These are phyloP conservation scores for Cotesia typhae DNA, from an alignment of 1,140 invertebrate species.

Conservation along the genomic window DNA sequence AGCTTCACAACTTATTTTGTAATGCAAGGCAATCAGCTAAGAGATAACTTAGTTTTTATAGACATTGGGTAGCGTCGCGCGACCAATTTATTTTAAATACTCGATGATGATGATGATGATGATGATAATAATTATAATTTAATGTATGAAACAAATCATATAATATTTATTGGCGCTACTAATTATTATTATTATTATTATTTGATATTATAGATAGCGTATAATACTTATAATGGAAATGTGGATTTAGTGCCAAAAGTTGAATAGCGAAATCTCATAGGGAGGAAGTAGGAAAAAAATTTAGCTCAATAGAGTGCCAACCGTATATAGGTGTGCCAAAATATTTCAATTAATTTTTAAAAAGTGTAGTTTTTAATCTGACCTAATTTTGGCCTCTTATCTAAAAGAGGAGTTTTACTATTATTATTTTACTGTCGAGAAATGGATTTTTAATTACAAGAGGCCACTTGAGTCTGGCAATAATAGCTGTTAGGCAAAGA, in stretches of 20 bases:
- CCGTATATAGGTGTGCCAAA: too few relatives aligned
- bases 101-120: too few relatives aligned
- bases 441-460: neutral
- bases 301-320: too few relatives aligned
- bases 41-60: slow-evolving; percentile 68
- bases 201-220: too few relatives aligned
- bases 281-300: slow-evolving; percentile 21
- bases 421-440: neutral
- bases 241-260: slow-evolving; percentile 40
- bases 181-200: too few relatives aligned
- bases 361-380: too few relatives aligned
- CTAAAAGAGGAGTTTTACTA: too few relatives aligned
- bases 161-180: too few relatives aligned
- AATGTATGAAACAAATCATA: too few relatives aligned
- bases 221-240: slow-evolving; percentile 32
- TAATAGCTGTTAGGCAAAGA: slow-evolving; percentile 35
- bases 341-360: too few relatives aligned
- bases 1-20: slow-evolving; percentile 54
- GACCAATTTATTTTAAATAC: slow-evolving; percentile 25
- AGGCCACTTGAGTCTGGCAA: slow-evolving; percentile 13
- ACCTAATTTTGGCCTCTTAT: too few relatives aligned
- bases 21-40: slow-evolving; percentile 67
- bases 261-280: slow-evolving; percentile 9
- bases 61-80: slow-evolving; percentile 58
- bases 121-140: too few relatives aligned